Evolutionary conservation across 1,140 invertebrate genomes (phyloP).

Genomic region (Anastatus disparis): DNA sequence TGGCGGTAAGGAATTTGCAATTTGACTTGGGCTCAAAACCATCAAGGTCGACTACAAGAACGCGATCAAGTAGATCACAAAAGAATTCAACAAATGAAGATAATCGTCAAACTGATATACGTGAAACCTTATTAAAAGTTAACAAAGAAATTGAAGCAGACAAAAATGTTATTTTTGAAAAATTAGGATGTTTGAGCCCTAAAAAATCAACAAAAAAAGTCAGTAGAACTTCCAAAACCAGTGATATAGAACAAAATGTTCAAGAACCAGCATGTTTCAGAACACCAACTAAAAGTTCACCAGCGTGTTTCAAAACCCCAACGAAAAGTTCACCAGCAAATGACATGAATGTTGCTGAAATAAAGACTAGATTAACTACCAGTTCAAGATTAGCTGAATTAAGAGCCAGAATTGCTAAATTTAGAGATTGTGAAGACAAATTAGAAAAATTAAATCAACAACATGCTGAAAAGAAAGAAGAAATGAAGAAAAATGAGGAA

Average conservation of each 20-base stretch:
- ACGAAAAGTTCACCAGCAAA: conserved; percentile 56
- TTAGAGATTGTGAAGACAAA: conserved; percentile 67
- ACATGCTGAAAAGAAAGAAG: conserved; percentile 62
- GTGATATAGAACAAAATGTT: not conserved
- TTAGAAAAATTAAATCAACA: conserved; percentile 62
- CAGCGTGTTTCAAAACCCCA: conserved; percentile 20
- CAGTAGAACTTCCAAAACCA: not conserved
- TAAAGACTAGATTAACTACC: conserved; percentile 72
- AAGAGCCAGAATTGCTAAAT: conserved; percentile 71
- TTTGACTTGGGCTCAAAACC: conserved; percentile 49
- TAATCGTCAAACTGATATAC: conserved; percentile 53
- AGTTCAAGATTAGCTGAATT: conserved; percentile 76
- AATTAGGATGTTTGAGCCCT: conserved; percentile 54
- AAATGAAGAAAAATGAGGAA: conserved; percentile 75
- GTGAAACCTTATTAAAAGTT: conserved; percentile 59
- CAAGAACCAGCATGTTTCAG: conserved; percentile 16
- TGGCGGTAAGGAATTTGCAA: conserved; percentile 54
- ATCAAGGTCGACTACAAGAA: conserved; percentile 42
- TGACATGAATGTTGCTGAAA: conserved; percentile 74
- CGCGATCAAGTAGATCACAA: conserved; percentile 26
- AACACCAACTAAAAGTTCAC: conserved; percentile 25
- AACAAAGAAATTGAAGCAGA: conserved; percentile 41
- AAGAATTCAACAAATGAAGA: conserved; percentile 47
- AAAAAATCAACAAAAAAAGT: conserved; percentile 55
- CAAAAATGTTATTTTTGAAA: conserved; percentile 60